Evolutionary conservation across 2,888 invertebrate species (phyloP).

Genomic region (Perizoma flavofasciatum): DNA sequence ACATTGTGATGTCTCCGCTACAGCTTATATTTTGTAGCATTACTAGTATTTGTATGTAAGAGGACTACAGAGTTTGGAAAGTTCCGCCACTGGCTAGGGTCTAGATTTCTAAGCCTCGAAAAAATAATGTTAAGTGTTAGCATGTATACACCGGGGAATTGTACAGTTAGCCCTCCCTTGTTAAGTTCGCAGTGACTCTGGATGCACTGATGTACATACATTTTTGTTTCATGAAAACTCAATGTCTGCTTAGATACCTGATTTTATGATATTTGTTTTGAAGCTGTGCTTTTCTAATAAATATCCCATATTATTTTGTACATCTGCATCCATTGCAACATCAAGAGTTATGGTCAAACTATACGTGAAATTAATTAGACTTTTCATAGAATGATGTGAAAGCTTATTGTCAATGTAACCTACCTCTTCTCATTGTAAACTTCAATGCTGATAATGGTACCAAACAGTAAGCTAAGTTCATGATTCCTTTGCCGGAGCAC

Average conservation of each 20-base stretch:
- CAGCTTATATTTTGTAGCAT: constrained; percentile 60
- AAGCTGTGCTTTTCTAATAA: constrained; percentile 73
- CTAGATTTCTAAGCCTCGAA: constrained; percentile 78
- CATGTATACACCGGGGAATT: constrained; percentile 82
- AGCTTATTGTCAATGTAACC: constrained; percentile 78
- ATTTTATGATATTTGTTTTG: constrained; percentile 53
- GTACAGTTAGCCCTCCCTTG: constrained; percentile 84
- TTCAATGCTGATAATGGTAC: constrained; percentile 80
- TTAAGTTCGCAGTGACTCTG: constrained; percentile 82
- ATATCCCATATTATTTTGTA: constrained; percentile 59
- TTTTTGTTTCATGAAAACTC: constrained; percentile 76
- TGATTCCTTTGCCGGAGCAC: constrained; percentile 52
- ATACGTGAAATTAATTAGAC: constrained; percentile 78
- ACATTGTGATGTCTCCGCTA: constrained; percentile 55
- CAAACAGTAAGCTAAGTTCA: constrained; percentile 75
- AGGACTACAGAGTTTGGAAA: constrained; percentile 79
- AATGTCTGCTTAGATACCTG: constrained; percentile 62
- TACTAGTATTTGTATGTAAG: constrained; percentile 60
- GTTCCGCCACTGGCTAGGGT: constrained; percentile 78
- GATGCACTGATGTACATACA: constrained; percentile 73
- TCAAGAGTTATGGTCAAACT: constrained; percentile 74
- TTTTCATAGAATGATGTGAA: constrained; percentile 65
- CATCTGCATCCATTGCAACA: constrained; percentile 61
- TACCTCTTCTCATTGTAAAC: constrained; percentile 82
- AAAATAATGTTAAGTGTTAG: constrained; percentile 83